phyloP scores from a whole-genome alignment of 2,797 vertebrate genomes.

The Enteromius mattozi region DNA sequence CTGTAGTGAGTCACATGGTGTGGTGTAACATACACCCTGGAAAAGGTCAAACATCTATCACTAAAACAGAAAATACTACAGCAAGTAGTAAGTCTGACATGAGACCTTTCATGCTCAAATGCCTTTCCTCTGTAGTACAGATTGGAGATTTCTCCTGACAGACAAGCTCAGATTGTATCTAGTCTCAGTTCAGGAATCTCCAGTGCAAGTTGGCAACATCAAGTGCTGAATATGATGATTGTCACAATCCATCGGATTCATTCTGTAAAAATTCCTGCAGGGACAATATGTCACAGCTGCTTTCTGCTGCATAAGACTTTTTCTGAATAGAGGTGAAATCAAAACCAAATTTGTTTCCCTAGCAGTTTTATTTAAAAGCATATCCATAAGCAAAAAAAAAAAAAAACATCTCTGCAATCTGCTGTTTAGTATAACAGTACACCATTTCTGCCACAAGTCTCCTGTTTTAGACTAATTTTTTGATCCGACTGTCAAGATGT shows the following conservation, averaged over 20 bases:
- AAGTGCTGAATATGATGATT: constrained; percentile 35
- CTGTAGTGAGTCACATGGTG: background rate
- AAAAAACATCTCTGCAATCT: constrained; percentile 21
- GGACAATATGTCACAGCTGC: constrained; percentile 35
- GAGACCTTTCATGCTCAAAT: constrained; percentile 26
- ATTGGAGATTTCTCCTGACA: constrained; percentile 1
- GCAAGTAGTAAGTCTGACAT: background rate
- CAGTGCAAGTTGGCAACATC: constrained; percentile 12
- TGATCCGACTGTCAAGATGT: background rate
- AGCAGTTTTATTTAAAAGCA: constrained; percentile 38
- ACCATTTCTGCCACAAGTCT: background rate
- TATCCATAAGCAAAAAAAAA: constrained; percentile 37
- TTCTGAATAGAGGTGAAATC: constrained; percentile 1
- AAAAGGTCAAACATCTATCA: constrained; percentile 35
- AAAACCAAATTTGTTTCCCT: constrained; percentile 44
- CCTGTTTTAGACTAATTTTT: background rate
- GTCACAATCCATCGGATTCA: constrained; percentile 23
- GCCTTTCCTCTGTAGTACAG: constrained; percentile 1
- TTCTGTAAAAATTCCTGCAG: constrained; percentile 26
- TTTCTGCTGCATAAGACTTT: constrained; percentile 25
- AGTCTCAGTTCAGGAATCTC: constrained; percentile 30
- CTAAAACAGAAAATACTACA: constrained; percentile 24
- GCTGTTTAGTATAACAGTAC: background rate
- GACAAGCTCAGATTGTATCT: background rate
- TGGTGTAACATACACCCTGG: background rate